phyloP scores from a whole-genome alignment of 2,888 invertebrate genomes.

The Dilophus febrilis region DNA sequence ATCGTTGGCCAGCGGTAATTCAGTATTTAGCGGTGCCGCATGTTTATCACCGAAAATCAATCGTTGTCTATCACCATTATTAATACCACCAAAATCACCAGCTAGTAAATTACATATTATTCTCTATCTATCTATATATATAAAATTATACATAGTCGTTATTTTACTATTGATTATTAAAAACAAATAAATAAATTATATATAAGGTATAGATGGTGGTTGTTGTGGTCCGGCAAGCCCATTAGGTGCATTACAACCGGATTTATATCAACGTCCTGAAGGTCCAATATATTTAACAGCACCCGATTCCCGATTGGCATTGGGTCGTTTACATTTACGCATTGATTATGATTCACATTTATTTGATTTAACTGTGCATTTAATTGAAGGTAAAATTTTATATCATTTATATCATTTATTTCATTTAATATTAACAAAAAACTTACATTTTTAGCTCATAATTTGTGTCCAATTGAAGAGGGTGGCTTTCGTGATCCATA shows the following conservation, averaged over 20 bases:
- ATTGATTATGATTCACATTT: slow-evolving; percentile 79
- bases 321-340: slow-evolving; percentile 69
- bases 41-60: slow-evolving; percentile 23
- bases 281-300: slow-evolving; percentile 57
- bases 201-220: slow-evolving; percentile 15
- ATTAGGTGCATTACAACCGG: slow-evolving; percentile 70
- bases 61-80: slow-evolving; percentile 57
- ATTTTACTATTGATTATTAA: too few relatives aligned
- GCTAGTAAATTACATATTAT: too few relatives aligned
- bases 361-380: slow-evolving; percentile 77
- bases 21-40: slow-evolving; percentile 17
- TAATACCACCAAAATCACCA: slow-evolving; percentile 52
- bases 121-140: too few relatives aligned
- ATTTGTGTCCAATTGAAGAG: slow-evolving; percentile 65
- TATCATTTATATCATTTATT: slow-evolving; percentile 1
- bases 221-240: slow-evolving; percentile 36
- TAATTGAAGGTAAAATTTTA: slow-evolving; percentile 58
- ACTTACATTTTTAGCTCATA: slow-evolving; percentile 42
- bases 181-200: too few relatives aligned
- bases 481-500: slow-evolving; percentile 85
- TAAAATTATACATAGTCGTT: too few relatives aligned
- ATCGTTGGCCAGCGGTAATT: slow-evolving; percentile 13
- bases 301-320: slow-evolving; percentile 43
- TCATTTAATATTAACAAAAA: slow-evolving; percentile 4
- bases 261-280: slow-evolving; percentile 66